Base-by-base conservation (phyloP, 2,113 vertebrate species). In the Copsychus sechellarum region DNA sequence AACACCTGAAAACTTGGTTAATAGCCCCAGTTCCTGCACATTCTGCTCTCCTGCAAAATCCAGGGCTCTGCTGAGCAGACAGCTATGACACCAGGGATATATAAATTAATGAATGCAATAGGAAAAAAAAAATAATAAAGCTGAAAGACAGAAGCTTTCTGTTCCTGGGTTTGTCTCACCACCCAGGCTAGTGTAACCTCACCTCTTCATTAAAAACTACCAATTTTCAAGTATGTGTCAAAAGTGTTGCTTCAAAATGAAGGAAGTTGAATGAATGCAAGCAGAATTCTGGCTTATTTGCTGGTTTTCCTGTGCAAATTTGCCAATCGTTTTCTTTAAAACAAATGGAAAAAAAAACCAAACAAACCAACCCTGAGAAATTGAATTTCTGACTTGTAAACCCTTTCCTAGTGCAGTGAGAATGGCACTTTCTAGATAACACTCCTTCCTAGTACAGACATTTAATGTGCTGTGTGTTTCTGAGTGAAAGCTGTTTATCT, bases 401-500 rank as follows among this genome's bases (percentile, higher is more conserved):
- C 69, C 77, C 86, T 47, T 50, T 91, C 23, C 40, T 54, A n/a
- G 25, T 12, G 15, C 24, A 71, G 71, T 31, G 66, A 85, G 53
- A 95, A 62, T 67, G 72, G 78, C 47, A 77, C 65, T 91, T 81
- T 80, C 86, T 56, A 85, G 65, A 83, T 40, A 92, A 58, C 12
- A 48, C 11, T 89, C 33, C 62, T 76, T 36, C 29, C 66, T 5
- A 21, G 22, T 14, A 20, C 48, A 74, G n/a, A 65, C 2, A 6
- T 81, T 93, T 93, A 56, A 83, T 45, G 81, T 83, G 61, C 69
- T 3, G 8, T 12, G 16, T 51, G 16, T 78, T 88, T 80, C 34
- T 64, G 70, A 95, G 47, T 66, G 73, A 86, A 92, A 92, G 53
- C 17, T 93, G 57, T 69, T 93, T 77, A 94, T 88, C 67, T 83